A percentile compares a stretch with the other conserved stretches of the same genome.
phyloP scores from a whole-genome alignment of 2,888 invertebrate species.

The Hipparchia sbordonii region DNA sequence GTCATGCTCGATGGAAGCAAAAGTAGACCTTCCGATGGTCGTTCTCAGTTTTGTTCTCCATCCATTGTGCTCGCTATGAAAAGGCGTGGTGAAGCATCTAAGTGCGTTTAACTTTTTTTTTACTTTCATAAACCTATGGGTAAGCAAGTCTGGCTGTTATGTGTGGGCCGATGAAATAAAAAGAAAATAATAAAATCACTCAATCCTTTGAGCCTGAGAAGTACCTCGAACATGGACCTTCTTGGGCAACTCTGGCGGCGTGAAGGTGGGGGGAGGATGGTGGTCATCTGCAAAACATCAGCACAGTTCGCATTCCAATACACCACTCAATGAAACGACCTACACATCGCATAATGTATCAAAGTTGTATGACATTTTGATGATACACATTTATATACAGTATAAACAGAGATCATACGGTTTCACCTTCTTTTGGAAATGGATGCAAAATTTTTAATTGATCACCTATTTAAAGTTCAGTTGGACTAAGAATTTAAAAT shows the following conservation, averaged over 20 bases:
- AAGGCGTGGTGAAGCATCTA: slow-evolving; percentile 81
- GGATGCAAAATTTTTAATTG: slow-evolving; percentile 14
- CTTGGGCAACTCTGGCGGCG: slow-evolving; percentile 99
- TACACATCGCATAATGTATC: slow-evolving; percentile 66
- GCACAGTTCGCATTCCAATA: slow-evolving; percentile 85
- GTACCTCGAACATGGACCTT: slow-evolving; percentile 98
- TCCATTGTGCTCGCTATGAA: slow-evolving; percentile 72
- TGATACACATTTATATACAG: slow-evolving; percentile 44
- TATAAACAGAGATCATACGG: slow-evolving; percentile 49
- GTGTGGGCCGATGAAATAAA: slow-evolving; percentile 74
- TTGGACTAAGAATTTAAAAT: neutral
- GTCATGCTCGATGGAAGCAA: slow-evolving; percentile 72
- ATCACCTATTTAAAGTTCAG: neutral
- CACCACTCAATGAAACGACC: slow-evolving; percentile 75
- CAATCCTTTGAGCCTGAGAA: slow-evolving; percentile 77
- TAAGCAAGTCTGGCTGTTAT: slow-evolving; percentile 73
- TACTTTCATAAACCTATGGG: slow-evolving; percentile 53
- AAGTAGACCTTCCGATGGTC: slow-evolving; percentile 41
- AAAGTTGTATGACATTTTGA: slow-evolving; percentile 49
- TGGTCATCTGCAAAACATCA: slow-evolving; percentile 97
- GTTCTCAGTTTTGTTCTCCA: slow-evolving; percentile 43
- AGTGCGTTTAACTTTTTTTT: slow-evolving; percentile 65
- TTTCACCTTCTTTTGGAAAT: slow-evolving; percentile 50
- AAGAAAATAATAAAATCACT: slow-evolving; percentile 60
- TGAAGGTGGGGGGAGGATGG: slow-evolving; percentile 98